Base-by-base conservation (phyloP, 2,888 invertebrate species). In the Brachynemurus nebulosus region DNA sequence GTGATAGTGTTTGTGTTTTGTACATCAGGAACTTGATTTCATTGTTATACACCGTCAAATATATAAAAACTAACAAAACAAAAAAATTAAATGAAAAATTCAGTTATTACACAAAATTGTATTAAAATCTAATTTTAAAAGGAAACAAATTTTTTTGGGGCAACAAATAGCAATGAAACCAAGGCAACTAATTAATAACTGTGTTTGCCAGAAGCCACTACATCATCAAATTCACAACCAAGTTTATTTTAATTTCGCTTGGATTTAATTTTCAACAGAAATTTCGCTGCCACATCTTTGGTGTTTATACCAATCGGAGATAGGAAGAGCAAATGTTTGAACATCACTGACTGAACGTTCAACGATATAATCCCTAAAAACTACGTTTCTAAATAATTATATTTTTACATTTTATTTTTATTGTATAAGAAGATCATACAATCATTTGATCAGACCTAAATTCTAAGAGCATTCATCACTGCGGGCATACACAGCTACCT, bases 11-110 rank as follows among this genome's bases (percentile, higher is more conserved):
- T 33, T 33, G 12, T 6, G 11, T 17, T 38, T 38, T 38, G 38
- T 38, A 38, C 38, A 38, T 17, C 19, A 38, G 38, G 38, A 38
- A 18, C 19, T 18, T 16, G 38, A 19, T 38, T 38, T 18, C 19
- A 16, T 38, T 16, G 2, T 2, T 17, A 12, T 38, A 20, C 12
- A 18, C 19, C 8, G 19, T 38, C 19, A 36, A 12, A n/a, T n/a
- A n/a, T n/a, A n/a, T n/a, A n/a, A n/a, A n/a, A n/a, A n/a, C n/a
- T n/a, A n/a, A n/a, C n/a, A n/a, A 16, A 36, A 12, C 36, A n/a
- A 36, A 36, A 14, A 11, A 7, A 12, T 14, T 11, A 14, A 17
- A 36, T 12, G 14, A 14, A 16, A 36, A 12, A 14, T 6, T 12
- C 16, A 4, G 36, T 36, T 25, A 9, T 33, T 33, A n/a, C n/a